A percentile compares a stretch with the other conserved stretches of the same genome.
These are phyloP conservation scores for Neodon shergylaensis DNA, from an alignment of 2,113 vertebrate species.

Conservation along the genomic window DNA sequence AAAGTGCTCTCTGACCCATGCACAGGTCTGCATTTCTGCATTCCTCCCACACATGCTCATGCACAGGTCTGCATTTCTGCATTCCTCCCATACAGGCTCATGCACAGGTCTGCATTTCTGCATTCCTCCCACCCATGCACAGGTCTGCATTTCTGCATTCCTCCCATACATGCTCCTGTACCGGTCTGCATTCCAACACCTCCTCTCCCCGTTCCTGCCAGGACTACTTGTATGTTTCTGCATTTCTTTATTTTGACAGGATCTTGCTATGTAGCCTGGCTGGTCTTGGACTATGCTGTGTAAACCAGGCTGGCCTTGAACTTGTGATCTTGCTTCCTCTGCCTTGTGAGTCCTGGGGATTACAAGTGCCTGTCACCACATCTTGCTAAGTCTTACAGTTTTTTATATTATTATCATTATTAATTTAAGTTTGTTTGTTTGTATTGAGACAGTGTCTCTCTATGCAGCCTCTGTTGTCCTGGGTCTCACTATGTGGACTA, in stretches of 20 bases:
- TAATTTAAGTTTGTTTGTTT: background rate
- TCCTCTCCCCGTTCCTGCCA: background rate
- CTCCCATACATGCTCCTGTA: background rate
- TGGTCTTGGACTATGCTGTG: background rate
- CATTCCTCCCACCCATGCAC: too few species aligned
- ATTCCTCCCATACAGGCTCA: too few species aligned
- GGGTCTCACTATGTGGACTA: background rate
- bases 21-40: too few species aligned
- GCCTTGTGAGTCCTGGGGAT: background rate
- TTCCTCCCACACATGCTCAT: too few species aligned
- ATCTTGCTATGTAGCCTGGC: background rate
- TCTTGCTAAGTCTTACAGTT: background rate
- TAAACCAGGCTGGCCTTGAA: background rate
- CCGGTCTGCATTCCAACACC: background rate
- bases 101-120: too few species aligned
- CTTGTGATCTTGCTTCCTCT: background rate
- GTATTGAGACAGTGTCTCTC: background rate
- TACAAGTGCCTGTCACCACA: background rate
- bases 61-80: too few species aligned
- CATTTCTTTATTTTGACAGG: background rate
- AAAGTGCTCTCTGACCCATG: too few species aligned
- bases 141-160: too few species aligned
- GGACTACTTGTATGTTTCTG: background rate
- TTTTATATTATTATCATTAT: background rate
- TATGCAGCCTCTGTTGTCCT: background rate